phyloP scores from a whole-genome alignment of 2,113 vertebrate genomes.

The Rattus norvegicus region DNA sequence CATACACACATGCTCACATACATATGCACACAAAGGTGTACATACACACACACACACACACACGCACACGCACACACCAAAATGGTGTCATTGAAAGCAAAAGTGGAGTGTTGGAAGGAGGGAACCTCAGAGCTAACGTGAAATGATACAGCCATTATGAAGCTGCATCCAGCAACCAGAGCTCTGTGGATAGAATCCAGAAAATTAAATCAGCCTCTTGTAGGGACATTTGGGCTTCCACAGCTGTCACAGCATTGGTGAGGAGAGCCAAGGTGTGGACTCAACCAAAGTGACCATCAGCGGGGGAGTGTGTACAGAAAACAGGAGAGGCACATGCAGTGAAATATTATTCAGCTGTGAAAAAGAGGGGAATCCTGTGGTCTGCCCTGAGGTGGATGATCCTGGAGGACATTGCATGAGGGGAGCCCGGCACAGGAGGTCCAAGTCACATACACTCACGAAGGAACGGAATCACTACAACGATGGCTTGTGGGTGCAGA shows the following conservation, averaged over 20 bases:
- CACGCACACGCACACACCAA: neutral
- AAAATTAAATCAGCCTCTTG: neutral
- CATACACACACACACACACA: neutral
- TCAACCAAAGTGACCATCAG: neutral
- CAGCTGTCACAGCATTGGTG: neutral
- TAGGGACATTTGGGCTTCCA: too few relatives aligned
- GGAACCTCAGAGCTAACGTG: neutral
- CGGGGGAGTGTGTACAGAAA: neutral
- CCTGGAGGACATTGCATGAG: neutral
- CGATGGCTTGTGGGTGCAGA: neutral
- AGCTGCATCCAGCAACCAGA: neutral
- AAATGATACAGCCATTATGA: neutral
- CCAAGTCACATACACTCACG: neutral
- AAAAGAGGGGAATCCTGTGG: neutral
- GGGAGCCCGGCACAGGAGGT: neutral
- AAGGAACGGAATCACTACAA: neutral
- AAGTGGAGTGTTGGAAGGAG: neutral
- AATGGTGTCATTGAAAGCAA: neutral
- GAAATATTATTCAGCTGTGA: neutral
- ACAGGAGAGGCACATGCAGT: fast-evolving
- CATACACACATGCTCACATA: neutral
- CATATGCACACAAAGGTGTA: neutral
- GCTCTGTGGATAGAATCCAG: neutral
- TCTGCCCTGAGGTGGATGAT: neutral
- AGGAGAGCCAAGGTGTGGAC: neutral